Percentiles rank a stretch among this genome's conserved stretches.
These are phyloP conservation scores for Auanema freiburgensis DNA, from an alignment of 2,888 invertebrate genomes.

Conservation along the genomic window DNA sequence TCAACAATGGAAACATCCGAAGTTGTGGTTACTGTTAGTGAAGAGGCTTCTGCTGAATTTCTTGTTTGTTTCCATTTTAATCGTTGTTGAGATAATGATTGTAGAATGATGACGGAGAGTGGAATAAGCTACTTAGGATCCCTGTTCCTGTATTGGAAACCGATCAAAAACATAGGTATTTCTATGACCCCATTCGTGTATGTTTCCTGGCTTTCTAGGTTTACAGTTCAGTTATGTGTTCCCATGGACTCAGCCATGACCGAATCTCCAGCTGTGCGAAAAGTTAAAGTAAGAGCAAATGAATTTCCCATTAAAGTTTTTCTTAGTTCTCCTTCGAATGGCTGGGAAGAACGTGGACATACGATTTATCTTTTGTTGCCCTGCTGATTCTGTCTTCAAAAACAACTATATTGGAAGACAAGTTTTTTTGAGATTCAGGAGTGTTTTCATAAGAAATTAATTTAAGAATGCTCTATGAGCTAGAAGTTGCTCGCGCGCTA, in stretches of 20 bases:
- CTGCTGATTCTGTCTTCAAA: slow-evolving; percentile 42
- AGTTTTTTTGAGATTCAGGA: slow-evolving; percentile 26
- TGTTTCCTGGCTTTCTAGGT: neutral
- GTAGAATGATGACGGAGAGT: neutral
- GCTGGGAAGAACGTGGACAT: slow-evolving; percentile 39
- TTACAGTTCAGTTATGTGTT: slow-evolving; percentile 26
- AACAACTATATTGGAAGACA: slow-evolving; percentile 48
- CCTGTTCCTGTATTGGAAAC: neutral
- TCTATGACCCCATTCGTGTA: neutral
- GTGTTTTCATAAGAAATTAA: neutral
- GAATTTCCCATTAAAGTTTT: neutral
- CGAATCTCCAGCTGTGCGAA: slow-evolving; percentile 34
- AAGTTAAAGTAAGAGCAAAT: slow-evolving; percentile 9
- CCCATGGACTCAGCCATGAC: slow-evolving; percentile 34
- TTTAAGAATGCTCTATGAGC: slow-evolving; percentile 49
- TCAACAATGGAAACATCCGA: slow-evolving; percentile 22
- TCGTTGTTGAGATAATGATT: too few relatives aligned
- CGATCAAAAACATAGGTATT: neutral
- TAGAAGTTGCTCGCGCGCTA: slow-evolving; percentile 48
- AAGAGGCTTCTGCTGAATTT: slow-evolving; percentile 16
- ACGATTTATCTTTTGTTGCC: slow-evolving; percentile 45
- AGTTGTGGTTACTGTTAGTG: slow-evolving; percentile 5
- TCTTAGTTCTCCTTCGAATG: slow-evolving; percentile 34
- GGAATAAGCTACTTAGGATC: neutral
- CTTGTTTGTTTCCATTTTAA: too few relatives aligned